These are phyloP conservation scores for Incurvaria masculella DNA, from an alignment of 2,888 invertebrate genomes.

Conservation along the genomic window DNA sequence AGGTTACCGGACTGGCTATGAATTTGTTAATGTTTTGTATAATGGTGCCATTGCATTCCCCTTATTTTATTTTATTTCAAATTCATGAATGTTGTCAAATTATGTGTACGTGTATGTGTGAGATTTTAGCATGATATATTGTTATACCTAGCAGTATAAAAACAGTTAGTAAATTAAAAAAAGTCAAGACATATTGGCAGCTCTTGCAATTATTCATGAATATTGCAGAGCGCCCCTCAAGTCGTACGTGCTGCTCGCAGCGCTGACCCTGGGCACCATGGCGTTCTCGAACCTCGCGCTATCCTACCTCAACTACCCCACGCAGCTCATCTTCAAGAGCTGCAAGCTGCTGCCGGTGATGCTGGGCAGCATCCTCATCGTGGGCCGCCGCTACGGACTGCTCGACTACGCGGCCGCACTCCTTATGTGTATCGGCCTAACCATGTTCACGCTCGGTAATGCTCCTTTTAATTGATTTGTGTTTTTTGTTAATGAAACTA, in stretches of 20 bases:
- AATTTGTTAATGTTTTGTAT: too few relatives aligned
- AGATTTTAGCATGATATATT: too few relatives aligned
- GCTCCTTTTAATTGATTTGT: too few relatives aligned
- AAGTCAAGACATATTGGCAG: background rate
- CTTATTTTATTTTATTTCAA: too few relatives aligned
- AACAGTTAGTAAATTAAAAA: conserved; percentile 3
- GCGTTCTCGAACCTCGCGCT: conserved; percentile 92
- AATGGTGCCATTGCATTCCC: too few relatives aligned
- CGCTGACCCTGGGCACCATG: conserved; percentile 92
- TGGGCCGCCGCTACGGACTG: conserved; percentile 81
- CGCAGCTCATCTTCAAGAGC: conserved; percentile 96
- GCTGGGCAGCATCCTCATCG: conserved; percentile 89
- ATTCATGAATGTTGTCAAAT: too few relatives aligned
- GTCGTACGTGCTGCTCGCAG: conserved; percentile 78
- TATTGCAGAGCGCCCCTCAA: conserved; percentile 75
- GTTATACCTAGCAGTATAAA: background rate
- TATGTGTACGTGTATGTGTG: too few relatives aligned
- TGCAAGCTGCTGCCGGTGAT: conserved; percentile 96
- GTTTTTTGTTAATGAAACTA: too few relatives aligned
- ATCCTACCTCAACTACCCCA: conserved; percentile 94
- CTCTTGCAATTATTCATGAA: background rate
- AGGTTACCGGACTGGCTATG: too few relatives aligned
- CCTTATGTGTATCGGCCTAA: conserved; percentile 85
- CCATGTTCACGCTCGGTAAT: conserved; percentile 88
- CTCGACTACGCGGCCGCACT: conserved; percentile 82